A percentile compares a stretch with the other conserved stretches of the same genome.
These are phyloP conservation scores for Drosophila helvetica DNA, from an alignment of 2,888 invertebrate species.

Conservation along the genomic window DNA sequence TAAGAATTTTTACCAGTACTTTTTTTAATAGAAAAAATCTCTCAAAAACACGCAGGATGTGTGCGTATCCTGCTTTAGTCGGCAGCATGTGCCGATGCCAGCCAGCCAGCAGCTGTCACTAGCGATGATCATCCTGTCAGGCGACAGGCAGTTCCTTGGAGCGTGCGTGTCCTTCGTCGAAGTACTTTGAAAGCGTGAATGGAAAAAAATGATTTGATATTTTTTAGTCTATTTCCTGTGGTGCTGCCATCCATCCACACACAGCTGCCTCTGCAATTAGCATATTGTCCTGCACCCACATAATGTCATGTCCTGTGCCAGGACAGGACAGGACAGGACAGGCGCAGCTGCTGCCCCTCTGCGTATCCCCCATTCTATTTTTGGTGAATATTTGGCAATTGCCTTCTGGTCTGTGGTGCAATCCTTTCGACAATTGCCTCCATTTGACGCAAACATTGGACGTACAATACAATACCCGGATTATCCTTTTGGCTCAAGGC, in stretches of 20 bases:
- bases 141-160: constrained; percentile 53
- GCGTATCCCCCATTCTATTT: constrained; percentile 10
- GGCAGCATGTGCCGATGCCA: constrained; percentile 54
- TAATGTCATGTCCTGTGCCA: constrained; percentile 23
- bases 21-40: constrained; percentile 77
- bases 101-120: constrained; percentile 63
- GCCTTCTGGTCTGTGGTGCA: constrained; percentile 30
- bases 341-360: constrained; percentile 38
- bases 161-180: constrained; percentile 66
- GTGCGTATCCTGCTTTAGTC: constrained; percentile 75
- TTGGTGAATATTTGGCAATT: constrained; percentile 26
- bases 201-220: constrained; percentile 54
- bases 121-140: constrained; percentile 66
- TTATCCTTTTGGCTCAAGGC: constrained; percentile 41
- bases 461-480: constrained; percentile 46
- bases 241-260: neutral
- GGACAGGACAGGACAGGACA: neutral
- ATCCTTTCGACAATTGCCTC: constrained; percentile 62
- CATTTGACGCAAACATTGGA: constrained; percentile 53
- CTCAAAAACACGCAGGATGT: constrained; percentile 63
- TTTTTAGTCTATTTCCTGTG: constrained; percentile 55
- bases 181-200: constrained; percentile 2
- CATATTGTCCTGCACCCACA: constrained; percentile 67
- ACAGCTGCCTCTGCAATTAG: constrained; percentile 45
- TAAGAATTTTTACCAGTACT: neutral